Base-by-base conservation (phyloP, 2,113 vertebrate genomes). In the Sinocyclocheilus anophthalmus region DNA sequence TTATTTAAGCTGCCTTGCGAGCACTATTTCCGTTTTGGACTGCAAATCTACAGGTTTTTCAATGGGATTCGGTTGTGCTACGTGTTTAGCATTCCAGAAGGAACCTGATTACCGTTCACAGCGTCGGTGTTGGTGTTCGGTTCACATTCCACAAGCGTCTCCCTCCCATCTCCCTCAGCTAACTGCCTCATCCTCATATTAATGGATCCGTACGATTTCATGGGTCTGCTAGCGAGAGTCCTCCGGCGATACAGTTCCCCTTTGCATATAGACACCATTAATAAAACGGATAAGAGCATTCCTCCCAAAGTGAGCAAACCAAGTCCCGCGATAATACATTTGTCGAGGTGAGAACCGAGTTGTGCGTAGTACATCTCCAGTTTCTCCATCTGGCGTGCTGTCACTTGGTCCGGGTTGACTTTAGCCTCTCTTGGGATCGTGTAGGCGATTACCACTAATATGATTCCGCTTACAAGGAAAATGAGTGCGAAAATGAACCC, bases 171-270 rank as follows among this genome's bases (percentile, higher is more conserved):
- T 0, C 93, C 91, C 76, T 91, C 92, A 0, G 93, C 92, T 59
- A 97, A 89, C 91, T 96, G 96, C 90, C 96, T 95, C 96, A 99
- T 95, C 63, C 96, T 93, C 93, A 98, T 92, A 89, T 96, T 95
- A 59, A 98, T 96, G 67, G 98, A 98, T 48, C 98, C 97, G 0
- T 99, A 99, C 24, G 96, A 97, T 90, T 96, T 97, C 42, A 95
- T 94, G 86, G 96, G 93, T 11, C 95, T 93, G 37, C 94, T 90
- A 4, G 95, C 90, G 0, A 97, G 96, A n/a, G 93, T 94, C 67
- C 93, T 92, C 76, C 94, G 93, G 18, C 94, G 91, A 89, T 96
- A 96, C 50, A 96, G 91, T 86, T 96, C 95, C 0, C 96, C 96
- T 5, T 95, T 95, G 90, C 95, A 97, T 88, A 97, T 92, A 65